Evolutionary conservation across 2,113 vertebrate species (phyloP), one percentile per base, ranked within the genome.

Genomic region (Ophthalmolycus amberensis): DNA sequence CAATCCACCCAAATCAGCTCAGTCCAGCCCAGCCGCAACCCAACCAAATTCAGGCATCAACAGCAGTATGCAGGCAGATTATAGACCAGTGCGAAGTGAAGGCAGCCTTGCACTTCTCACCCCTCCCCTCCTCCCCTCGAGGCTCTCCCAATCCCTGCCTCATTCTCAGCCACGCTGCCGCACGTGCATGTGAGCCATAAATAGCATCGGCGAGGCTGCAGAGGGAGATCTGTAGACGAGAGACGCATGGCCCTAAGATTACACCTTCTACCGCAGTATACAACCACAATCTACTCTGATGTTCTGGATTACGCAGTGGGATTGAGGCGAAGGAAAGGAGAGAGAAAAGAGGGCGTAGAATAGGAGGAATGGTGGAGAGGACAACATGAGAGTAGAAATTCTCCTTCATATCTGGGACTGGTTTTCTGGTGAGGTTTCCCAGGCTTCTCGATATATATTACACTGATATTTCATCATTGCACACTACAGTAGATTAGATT

Each of bases 391-490:
- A 89, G 90, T 91, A 80, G 71, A 77, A 87, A 88, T 79, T 71
- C 74, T 88, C 84, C 60, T 78, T 90, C 85, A 85, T 79, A 83
- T 85, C 72, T 88, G 64, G 67, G 62, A 56, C 64, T 83, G 62
- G 52, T 48, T 89, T 86, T 86, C 79, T 79, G 32, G 82, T 81
- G 86, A 85, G 86, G 80, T 68, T 89, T 86, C 69, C 74, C 72
- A 50, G 79, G 84, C 79, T 74, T 64, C 75, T 78, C 54, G 11
- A 74, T 71, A 80, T 85, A 92, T 91, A 90, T 92, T 91, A 89
- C 93, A 81, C 77, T 85, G 88, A 93, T 91, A 92, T 93, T 92
- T 93, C 90, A 92, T 93, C 90, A 92, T 59, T 66, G 81, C 80
- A 65, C 83, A 76, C 76, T 50, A 71, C 50, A 75, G 66, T 78